Percentiles rank a stretch among this genome's conserved stretches.
phyloP scores from a whole-genome alignment of 1,140 invertebrate genomes.

The Archivesica marissinica region DNA sequence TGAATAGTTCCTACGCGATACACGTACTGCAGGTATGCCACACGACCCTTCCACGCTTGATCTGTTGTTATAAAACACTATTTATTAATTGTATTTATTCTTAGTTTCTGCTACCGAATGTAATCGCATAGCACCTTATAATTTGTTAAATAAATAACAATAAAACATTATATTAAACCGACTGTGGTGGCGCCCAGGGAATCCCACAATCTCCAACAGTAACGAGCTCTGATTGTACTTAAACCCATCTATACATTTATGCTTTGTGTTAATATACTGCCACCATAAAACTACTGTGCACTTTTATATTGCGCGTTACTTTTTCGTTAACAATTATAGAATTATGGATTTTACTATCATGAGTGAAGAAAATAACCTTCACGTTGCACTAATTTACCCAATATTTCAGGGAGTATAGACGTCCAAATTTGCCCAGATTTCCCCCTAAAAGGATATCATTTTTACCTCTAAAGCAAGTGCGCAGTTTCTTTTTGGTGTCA shows the following conservation, averaged over 20 bases:
- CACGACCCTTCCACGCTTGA: background rate
- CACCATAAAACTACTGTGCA: too few relatives aligned
- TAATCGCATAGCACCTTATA: background rate
- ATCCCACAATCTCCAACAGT: slow-evolving; percentile 36
- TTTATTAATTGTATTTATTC: background rate
- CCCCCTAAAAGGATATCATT: background rate
- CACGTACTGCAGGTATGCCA: too few relatives aligned
- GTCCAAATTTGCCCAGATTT: background rate
- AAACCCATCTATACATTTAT: slow-evolving; percentile 26
- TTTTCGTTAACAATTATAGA: too few relatives aligned
- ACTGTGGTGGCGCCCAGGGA: slow-evolving; percentile 1
- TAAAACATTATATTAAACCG: too few relatives aligned
- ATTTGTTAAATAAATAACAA: slow-evolving; percentile 43
- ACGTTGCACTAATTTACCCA: slow-evolving; percentile 10
- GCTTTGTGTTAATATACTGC: background rate
- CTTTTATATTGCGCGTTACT: too few relatives aligned
- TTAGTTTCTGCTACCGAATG: background rate
- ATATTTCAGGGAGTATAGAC: background rate
- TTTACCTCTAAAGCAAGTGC: too few relatives aligned
- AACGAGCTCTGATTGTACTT: background rate
- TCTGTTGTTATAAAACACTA: slow-evolving; percentile 7
- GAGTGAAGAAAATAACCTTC: too few relatives aligned
- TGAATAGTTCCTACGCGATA: too few relatives aligned
- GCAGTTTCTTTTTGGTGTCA: too few relatives aligned
- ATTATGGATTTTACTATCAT: too few relatives aligned